phyloP scores from a whole-genome alignment of 2,113 vertebrate species.

The Ellobius talpinus region DNA sequence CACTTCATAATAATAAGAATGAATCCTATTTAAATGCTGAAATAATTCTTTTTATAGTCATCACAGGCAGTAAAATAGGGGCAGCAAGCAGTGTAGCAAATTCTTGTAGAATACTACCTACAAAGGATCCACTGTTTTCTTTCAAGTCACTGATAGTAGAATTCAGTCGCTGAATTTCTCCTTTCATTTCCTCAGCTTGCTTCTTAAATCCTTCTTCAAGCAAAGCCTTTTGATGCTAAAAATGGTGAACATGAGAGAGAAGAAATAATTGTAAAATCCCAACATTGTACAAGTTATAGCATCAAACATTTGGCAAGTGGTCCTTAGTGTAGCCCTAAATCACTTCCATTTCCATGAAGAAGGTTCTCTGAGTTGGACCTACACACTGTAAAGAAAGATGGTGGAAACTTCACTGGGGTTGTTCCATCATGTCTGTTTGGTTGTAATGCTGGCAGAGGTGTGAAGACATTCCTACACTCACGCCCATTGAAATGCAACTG shows the following conservation, averaged over 20 bases:
- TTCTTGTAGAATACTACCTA: rapidly evolving
- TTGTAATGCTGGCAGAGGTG: neutral
- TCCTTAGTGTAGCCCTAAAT: neutral
- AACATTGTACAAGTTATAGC: neutral
- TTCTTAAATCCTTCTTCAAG: conserved; percentile 1
- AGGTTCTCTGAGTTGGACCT: neutral
- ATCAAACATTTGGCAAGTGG: neutral
- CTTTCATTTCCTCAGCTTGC: neutral
- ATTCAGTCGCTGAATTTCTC: neutral
- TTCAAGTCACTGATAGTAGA: rapidly evolving
- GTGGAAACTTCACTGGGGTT: neutral
- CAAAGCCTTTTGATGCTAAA: conserved; percentile 36
- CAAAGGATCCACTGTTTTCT: rapidly evolving
- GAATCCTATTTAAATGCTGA: neutral
- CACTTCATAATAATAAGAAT: neutral
- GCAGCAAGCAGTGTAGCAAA: rapidly evolving
- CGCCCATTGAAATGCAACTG: too few species aligned
- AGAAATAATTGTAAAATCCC: neutral
- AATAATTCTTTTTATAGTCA: rapidly evolving
- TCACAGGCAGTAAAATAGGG: rapidly evolving
- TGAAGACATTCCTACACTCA: neutral
- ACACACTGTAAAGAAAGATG: neutral
- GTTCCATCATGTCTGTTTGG: neutral
- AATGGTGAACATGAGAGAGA: neutral
- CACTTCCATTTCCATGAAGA: neutral